Evolutionary conservation across 2,113 vertebrate species (phyloP), one percentile per base, ranked within the genome.

Genomic region (Cettia cetti): DNA sequence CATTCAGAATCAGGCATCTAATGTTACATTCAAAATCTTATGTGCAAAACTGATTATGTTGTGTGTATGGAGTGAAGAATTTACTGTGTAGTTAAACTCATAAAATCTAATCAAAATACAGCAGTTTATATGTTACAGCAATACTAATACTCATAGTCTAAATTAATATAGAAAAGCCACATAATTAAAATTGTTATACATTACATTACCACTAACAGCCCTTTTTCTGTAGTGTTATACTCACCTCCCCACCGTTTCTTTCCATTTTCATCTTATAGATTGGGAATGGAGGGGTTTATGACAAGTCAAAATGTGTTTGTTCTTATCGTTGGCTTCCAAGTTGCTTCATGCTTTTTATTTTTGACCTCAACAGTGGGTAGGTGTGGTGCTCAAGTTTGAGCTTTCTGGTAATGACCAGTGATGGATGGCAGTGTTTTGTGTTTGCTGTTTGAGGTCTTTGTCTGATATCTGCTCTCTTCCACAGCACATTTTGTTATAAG

Each of bases 1-100:
- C 11, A 47, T 84, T 82, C 81, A 71, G 39, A 92, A 89, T 69
- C 65, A 42, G 50, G 45, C 66, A 91, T 20, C 22, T 94, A 26
- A 82, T 37, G 18, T 45, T 66, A 45, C 17, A 59, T 45, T 86
- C 23, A 75, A 66, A 85, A 57, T 35, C 26, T 27, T 60, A 47
- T 8, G 9, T n/a, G 13, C 5, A 60, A 57, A 90, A 85, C 0
- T 1, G 22, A 57, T 49, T 65, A 61, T 0, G 0, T 44, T 70
- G 19, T 56, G 11, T n/a, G 35, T 33, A 23, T 11, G 4, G 13
- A 92, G 15, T 40, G 9, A 90, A 78, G 28, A 76, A 82, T 26
- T 70, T 66, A 17, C 30, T 65, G 9, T 28, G 47, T 61, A 45
- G 63, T 54, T 83, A 27, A 69, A 49, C 21, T 69, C 21, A 65